Conservation (phyloP, 2,113 vertebrate genomes). For the Chionodraco myersi region DNA sequence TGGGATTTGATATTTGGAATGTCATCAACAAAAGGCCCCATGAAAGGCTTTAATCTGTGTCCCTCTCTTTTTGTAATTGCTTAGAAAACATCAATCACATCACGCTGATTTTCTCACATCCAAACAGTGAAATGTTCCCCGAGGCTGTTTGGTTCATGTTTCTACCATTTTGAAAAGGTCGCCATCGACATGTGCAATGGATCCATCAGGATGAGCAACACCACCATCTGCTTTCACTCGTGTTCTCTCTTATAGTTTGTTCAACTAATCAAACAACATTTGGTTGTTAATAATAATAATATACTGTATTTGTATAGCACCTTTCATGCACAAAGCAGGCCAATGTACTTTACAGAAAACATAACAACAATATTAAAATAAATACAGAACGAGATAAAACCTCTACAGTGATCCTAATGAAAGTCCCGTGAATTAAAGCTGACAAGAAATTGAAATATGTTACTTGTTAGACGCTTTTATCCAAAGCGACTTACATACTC, state of each 20-base stretch:
- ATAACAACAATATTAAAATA: too few species aligned
- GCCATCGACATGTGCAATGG: neutral
- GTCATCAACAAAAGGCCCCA: slow-evolving; percentile 57
- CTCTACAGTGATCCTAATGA: too few species aligned
- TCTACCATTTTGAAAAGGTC: slow-evolving; percentile 40
- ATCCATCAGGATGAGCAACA: neutral
- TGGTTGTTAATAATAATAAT: too few species aligned
- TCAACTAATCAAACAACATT: neutral
- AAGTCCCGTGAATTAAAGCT: too few species aligned
- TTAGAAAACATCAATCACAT: slow-evolving; percentile 34
- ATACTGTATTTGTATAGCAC: too few species aligned
- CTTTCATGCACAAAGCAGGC: too few species aligned
- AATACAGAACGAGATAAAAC: too few species aligned
- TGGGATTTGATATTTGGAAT: slow-evolving; percentile 57
- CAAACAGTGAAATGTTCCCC: slow-evolving; percentile 31
- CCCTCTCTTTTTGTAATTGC: slow-evolving; percentile 46
- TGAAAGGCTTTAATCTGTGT: slow-evolving; percentile 55
- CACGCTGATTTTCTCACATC: slow-evolving; percentile 19
- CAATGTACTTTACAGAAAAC: too few species aligned
- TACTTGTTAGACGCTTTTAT: too few species aligned
- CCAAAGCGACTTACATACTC: too few species aligned
- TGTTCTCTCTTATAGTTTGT: neutral
- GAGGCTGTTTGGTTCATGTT: slow-evolving; percentile 13
- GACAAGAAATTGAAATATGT: too few species aligned
- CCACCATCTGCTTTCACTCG: neutral